Evolutionary conservation across 2,797 vertebrate genomes (phyloP).

Genomic region (Micropoecilia bifurca): DNA sequence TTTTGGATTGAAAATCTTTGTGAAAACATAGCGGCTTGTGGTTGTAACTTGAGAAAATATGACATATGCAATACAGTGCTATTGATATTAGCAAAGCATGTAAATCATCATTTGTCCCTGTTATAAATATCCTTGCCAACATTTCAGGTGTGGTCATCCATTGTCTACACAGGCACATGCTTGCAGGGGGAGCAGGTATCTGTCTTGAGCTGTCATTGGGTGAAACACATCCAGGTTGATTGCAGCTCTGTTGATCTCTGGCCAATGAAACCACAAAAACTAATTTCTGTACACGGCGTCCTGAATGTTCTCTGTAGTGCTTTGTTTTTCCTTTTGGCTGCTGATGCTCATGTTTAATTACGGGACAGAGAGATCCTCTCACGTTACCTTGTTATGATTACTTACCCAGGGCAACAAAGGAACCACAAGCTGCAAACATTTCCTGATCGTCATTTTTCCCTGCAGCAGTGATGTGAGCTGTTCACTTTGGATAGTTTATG

Average conservation of each 20-base stretch:
- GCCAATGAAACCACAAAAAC: not conserved
- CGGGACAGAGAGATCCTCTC: not conserved
- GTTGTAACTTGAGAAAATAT: not conserved
- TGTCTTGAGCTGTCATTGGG: not conserved
- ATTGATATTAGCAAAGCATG: not conserved
- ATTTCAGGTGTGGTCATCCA: not conserved
- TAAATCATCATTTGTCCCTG: not conserved
- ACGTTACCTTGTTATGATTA: not conserved
- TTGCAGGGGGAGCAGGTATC: not conserved
- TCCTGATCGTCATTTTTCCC: fast-evolving
- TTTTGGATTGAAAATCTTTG: not conserved
- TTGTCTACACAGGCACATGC: not conserved
- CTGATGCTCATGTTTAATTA: not conserved
- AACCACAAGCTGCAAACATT: not conserved
- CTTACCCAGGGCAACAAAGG: not conserved
- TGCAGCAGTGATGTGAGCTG: too few relatives aligned
- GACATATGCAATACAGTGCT: not conserved
- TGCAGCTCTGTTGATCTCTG: not conserved
- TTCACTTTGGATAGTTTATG: not conserved
- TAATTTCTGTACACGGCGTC: not conserved
- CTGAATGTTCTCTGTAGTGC: not conserved
- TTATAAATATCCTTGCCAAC: not conserved
- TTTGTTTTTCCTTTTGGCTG: not conserved
- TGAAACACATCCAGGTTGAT: not conserved
- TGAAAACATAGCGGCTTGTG: not conserved